phyloP scores from a whole-genome alignment of 2,797 vertebrate genomes.

The Eurystomus glaucurus region DNA sequence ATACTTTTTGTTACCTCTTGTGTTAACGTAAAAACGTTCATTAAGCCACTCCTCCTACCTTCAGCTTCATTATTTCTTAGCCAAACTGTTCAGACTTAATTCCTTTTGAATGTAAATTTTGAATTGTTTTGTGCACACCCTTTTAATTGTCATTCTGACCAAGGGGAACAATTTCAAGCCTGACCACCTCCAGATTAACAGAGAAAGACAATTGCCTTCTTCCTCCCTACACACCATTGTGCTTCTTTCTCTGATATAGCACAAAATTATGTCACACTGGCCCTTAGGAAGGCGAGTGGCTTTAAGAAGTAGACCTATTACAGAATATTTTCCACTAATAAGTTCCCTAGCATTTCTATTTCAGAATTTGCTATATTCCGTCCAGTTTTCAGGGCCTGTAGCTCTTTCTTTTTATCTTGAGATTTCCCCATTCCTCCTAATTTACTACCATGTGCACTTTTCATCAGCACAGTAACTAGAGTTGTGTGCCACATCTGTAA shows the following conservation, averaged over 20 bases:
- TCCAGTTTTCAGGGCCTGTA: not conserved
- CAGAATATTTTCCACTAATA: not conserved
- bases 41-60: not conserved
- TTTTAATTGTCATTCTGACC: not conserved
- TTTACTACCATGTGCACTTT: constrained; percentile 70
- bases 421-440: constrained; percentile 44
- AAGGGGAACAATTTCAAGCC: not conserved
- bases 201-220: not conserved
- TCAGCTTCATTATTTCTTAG: not conserved
- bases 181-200: not conserved
- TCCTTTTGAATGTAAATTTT: not conserved
- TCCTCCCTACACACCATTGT: not conserved
- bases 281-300: not conserved
- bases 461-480: constrained; percentile 48
- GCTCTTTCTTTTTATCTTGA: not conserved
- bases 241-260: not conserved
- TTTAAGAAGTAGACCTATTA: not conserved
- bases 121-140: not conserved
- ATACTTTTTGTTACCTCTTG: not conserved
- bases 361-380: constrained; percentile 8
- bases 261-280: not conserved
- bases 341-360: not conserved
- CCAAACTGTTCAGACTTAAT: not conserved
- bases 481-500: constrained; percentile 47
- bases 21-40: not conserved